phyloP scores from a whole-genome alignment of 2,113 vertebrate genomes.

The Macquaria australasica region DNA sequence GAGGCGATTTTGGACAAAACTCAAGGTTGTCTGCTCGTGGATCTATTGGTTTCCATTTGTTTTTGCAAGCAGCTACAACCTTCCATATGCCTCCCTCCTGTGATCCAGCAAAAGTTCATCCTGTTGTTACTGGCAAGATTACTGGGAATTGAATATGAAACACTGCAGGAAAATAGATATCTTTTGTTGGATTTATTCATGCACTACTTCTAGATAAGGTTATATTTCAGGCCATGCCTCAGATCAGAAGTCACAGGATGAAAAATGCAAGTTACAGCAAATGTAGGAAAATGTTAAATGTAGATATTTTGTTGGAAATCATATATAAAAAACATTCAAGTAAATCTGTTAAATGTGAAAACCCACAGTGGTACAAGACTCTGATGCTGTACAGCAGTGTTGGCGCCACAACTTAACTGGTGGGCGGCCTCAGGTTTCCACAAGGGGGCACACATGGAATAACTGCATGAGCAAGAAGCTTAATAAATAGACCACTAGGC shows the following conservation, averaged over 20 bases:
- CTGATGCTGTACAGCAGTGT: neutral
- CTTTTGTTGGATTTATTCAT: conserved; percentile 33
- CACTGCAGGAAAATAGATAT: conserved; percentile 32
- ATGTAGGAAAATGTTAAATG: neutral
- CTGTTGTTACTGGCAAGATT: conserved; percentile 75
- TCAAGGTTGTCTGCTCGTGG: conserved; percentile 65
- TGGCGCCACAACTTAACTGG: neutral
- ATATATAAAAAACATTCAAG: neutral
- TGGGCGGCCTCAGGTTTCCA: conserved; percentile 4
- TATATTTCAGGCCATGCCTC: conserved; percentile 20
- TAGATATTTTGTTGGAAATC: neutral
- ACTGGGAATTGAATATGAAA: conserved; percentile 52
- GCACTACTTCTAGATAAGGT: conserved; percentile 1
- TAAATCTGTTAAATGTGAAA: conserved; percentile 2
- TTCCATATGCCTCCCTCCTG: conserved; percentile 62
- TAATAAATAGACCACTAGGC: neutral
- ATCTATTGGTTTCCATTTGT: conserved; percentile 72
- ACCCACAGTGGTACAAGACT: neutral
- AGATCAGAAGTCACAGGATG: conserved; percentile 15
- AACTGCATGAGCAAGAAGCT: neutral
- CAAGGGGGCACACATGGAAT: conserved; percentile 22
- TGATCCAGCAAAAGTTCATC: conserved; percentile 59
- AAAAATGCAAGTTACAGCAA: conserved; percentile 19
- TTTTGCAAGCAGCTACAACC: conserved; percentile 46
- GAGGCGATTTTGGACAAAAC: conserved; percentile 63